Conservation (phyloP, 64 coral and sea anemone genomes). For the Montipora capricornis region DNA sequence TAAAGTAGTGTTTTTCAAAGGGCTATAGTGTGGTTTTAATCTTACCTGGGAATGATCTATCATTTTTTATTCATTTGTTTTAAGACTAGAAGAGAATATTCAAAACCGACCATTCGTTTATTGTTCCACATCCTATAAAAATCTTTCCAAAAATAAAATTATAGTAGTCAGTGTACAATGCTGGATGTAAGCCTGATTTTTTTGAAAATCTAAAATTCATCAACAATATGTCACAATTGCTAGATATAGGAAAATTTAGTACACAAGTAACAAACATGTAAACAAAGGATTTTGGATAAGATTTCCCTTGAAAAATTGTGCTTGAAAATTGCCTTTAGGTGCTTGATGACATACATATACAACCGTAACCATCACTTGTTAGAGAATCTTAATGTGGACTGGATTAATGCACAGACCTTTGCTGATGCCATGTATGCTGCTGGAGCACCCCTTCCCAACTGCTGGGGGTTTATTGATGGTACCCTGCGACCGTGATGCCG, state of each 20-base stretch:
- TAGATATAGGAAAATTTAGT: background rate
- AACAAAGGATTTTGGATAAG: background rate
- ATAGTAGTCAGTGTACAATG: background rate
- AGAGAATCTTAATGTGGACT: constrained; percentile 60
- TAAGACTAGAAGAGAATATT: background rate
- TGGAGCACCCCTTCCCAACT: constrained; percentile 42
- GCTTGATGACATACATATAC: constrained; percentile 39
- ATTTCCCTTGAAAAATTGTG: background rate
- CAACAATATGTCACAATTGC: background rate
- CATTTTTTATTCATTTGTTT: background rate
- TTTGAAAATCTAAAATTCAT: background rate
- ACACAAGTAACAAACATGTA: background rate
- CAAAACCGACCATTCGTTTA: background rate
- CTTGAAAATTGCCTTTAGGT: constrained; percentile 39
- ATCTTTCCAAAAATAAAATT: background rate
- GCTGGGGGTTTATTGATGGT: constrained; percentile 11
- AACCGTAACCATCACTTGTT: constrained; percentile 69
- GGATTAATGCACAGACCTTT: constrained; percentile 67
- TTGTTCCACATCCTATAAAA: background rate
- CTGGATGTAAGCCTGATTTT: background rate
- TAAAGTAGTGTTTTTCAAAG: background rate
- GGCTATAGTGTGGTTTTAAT: background rate
- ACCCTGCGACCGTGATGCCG: background rate
- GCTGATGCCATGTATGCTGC: constrained; percentile 68
- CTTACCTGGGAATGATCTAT: background rate